Percentiles rank a stretch among this genome's conserved stretches.
phyloP scores from a whole-genome alignment of 2,797 vertebrate species.

The Pristis pectinata region DNA sequence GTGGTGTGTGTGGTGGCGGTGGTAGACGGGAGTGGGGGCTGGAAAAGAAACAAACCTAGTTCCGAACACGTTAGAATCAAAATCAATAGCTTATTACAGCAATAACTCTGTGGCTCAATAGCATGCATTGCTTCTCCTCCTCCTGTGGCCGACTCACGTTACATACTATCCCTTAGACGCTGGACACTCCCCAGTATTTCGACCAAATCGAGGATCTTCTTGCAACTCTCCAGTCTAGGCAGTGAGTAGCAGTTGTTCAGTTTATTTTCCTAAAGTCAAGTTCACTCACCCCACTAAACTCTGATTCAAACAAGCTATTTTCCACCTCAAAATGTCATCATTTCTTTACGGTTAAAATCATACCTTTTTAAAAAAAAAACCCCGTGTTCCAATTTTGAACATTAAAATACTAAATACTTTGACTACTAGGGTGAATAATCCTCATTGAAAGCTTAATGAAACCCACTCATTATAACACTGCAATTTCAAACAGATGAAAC shows the following conservation, averaged over 20 bases:
- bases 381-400: neutral
- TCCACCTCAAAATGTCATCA: neutral
- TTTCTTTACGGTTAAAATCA: neutral
- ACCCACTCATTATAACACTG: neutral
- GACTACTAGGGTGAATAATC: neutral
- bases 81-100: neutral
- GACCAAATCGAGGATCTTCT: neutral
- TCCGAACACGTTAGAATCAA: neutral
- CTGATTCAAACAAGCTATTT: neutral
- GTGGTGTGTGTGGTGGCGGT: too few species aligned
- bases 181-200: neutral
- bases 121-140: neutral
- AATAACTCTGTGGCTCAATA: neutral
- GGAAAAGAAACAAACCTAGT: neutral
- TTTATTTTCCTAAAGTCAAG: neutral
- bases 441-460: neutral
- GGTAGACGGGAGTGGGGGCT: neutral
- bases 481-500: neutral
- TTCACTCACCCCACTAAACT: neutral
- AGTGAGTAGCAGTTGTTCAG: neutral
- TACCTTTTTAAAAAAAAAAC: neutral
- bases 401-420: neutral
- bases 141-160: neutral
- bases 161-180: neutral
- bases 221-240: too few species aligned